These are phyloP conservation scores for Numenius arquata DNA, from an alignment of 2,113 vertebrate genomes.

Conservation along the genomic window DNA sequence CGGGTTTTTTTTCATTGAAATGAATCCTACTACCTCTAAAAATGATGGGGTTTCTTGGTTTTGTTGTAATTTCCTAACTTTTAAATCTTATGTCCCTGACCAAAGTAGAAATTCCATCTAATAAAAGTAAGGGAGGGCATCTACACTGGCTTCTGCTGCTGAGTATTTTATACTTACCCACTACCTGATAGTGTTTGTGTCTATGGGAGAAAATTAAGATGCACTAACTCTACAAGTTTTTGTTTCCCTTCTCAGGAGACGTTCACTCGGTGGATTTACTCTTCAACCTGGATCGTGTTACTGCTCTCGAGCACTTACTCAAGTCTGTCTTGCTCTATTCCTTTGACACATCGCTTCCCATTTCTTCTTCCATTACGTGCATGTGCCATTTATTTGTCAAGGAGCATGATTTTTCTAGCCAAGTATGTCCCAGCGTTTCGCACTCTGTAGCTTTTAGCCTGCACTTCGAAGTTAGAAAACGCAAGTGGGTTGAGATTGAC, in stretches of 20 bases:
- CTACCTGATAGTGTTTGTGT: accelerated
- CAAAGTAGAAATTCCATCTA: background rate
- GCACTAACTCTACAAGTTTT: background rate
- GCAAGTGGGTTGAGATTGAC: conserved; percentile 86
- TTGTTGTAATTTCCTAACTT: background rate
- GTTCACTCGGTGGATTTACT: conserved; percentile 80
- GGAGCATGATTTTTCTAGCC: conserved; percentile 52
- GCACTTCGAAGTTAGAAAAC: conserved; percentile 58
- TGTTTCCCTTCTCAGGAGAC: conserved; percentile 65
- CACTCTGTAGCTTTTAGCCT: conserved; percentile 72
- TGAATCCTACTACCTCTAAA: background rate
- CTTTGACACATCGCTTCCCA: conserved; percentile 66
- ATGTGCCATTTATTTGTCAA: conserved; percentile 75
- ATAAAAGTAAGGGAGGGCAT: background rate
- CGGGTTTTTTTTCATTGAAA: background rate
- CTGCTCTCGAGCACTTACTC: conserved; percentile 82
- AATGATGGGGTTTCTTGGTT: background rate
- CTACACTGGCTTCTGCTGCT: background rate
- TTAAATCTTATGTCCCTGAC: background rate
- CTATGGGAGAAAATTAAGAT: background rate
- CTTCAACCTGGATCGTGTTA: conserved; percentile 86
- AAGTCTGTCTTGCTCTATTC: conserved; percentile 89
- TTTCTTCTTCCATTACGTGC: conserved; percentile 62
- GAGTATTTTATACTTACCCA: background rate
- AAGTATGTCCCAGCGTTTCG: conserved; percentile 58